Evolutionary conservation across 2,113 vertebrate genomes (phyloP), one percentile per base, ranked within the genome.

Genomic region (Fregetta grallaria): DNA sequence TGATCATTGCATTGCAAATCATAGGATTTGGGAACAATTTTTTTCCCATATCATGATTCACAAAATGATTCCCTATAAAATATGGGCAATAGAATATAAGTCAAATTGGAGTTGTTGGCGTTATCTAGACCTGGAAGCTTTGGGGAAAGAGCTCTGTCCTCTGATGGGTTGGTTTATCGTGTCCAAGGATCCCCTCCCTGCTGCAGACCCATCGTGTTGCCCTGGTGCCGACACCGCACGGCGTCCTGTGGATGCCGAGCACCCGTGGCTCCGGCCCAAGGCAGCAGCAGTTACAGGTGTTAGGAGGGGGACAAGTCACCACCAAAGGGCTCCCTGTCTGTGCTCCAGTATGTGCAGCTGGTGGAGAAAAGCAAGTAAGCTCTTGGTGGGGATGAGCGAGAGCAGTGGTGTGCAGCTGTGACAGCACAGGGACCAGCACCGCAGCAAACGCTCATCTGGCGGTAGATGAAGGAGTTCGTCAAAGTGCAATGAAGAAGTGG

Each of bases 171-270:
- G 76, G 11, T 50, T 45, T 77, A 5, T 13, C 0, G 15, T 2
- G 36, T 17, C 18, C 26, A 44, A 38, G 40, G 40, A 47, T 17
- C 26, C 25, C 49, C 20, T 53, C 34, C 40, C 40, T 72, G 71
- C 12, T 26, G 18, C 44, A 19, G 27, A 9, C 21, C 65, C 13
- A 2, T 4, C 0, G 0, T 5, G 12, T 21, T 55, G 20, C 47
- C 58, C 30, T 26, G 52, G 17, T 49, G 61, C 58, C 0, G 10
- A 2, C 30, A 7, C 27, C 1, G 0, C 17, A 2, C 0, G 1
- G 23, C 9, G 1, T 47, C 68, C 44, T 25, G 55, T 6, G 13
- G 56, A 3, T 59, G 30, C 45, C 23, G 58, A 13, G 15, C 15
- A 3, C 52, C 22, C 0, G 0, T 1, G 23, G 59, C 6, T 34